phyloP scores from a whole-genome alignment of 2,113 vertebrate genomes.

The Fukomys damarensis region DNA sequence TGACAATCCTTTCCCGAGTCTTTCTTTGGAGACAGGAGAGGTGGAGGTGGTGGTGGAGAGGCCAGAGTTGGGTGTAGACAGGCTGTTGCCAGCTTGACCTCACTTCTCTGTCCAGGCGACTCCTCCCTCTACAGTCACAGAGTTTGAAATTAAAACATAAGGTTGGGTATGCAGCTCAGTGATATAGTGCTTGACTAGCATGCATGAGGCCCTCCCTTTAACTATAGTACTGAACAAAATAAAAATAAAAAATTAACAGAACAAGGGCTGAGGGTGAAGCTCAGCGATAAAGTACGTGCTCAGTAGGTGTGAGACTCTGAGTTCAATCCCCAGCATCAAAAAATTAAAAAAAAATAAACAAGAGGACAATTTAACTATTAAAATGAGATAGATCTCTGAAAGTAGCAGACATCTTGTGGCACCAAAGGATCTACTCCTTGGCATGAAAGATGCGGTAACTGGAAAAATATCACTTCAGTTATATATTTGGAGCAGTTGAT shows the following conservation, averaged over 20 bases:
- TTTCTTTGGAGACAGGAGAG: background rate
- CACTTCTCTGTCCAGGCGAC: background rate
- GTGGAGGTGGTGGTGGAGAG: background rate
- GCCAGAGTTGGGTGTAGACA: background rate
- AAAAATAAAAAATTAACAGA: background rate
- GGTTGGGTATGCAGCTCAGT: background rate
- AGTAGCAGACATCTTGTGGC: background rate
- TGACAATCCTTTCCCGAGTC: background rate
- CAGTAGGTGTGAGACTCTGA: background rate
- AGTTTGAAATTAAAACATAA: background rate
- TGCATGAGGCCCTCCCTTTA: background rate
- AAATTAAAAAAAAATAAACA: background rate
- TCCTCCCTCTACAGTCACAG: background rate
- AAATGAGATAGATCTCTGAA: background rate
- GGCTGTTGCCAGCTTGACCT: background rate
- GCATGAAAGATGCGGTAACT: background rate
- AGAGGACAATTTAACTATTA: background rate
- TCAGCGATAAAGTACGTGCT: background rate
- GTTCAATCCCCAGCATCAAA: background rate
- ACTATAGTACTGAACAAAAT: background rate
- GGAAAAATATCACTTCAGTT: background rate
- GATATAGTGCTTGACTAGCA: background rate
- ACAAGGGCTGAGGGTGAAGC: too few species aligned
- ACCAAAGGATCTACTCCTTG: background rate
- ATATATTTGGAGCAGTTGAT: background rate